phyloP scores from a whole-genome alignment of 2,113 vertebrate species.

The Strix uralensis region DNA sequence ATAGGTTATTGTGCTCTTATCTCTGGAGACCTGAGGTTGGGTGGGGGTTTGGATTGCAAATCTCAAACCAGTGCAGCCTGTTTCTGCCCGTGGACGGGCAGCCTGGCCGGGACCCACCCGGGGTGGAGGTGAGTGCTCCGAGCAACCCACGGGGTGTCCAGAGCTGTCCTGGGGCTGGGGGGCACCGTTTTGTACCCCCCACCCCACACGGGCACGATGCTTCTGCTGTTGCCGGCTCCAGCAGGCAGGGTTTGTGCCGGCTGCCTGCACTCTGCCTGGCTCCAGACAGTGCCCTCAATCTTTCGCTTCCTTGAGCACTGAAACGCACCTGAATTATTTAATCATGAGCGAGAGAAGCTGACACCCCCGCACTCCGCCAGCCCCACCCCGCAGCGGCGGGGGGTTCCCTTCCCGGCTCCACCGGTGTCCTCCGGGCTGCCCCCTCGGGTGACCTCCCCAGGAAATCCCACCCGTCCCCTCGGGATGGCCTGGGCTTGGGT shows the following conservation, averaged over 20 bases:
- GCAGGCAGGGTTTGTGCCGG: background rate
- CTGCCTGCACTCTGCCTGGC: background rate
- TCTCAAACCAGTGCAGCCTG: constrained; percentile 38
- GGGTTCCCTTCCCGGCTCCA: background rate
- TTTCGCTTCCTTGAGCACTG: constrained; percentile 28
- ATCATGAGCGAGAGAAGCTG: background rate
- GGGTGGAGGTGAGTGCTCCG: background rate
- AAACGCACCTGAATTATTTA: constrained; percentile 46
- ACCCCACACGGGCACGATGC: background rate
- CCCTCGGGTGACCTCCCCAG: background rate
- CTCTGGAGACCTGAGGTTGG: constrained; percentile 49
- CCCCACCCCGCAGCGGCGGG: background rate
- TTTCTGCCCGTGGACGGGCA: background rate
- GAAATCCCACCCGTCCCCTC: background rate
- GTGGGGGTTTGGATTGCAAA: constrained; percentile 39
- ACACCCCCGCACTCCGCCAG: background rate
- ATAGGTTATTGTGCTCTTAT: constrained; percentile 67
- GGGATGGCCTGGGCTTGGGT: background rate
- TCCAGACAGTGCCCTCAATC: constrained; percentile 36
- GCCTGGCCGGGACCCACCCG: background rate
- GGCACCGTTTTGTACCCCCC: background rate
- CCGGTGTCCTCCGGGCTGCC: background rate
- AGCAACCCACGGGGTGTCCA: background rate
- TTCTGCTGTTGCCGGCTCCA: background rate
- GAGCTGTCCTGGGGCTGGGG: background rate